Evolutionary conservation across 2,797 vertebrate genomes (phyloP).

Genomic region (Catharus ustulatus): DNA sequence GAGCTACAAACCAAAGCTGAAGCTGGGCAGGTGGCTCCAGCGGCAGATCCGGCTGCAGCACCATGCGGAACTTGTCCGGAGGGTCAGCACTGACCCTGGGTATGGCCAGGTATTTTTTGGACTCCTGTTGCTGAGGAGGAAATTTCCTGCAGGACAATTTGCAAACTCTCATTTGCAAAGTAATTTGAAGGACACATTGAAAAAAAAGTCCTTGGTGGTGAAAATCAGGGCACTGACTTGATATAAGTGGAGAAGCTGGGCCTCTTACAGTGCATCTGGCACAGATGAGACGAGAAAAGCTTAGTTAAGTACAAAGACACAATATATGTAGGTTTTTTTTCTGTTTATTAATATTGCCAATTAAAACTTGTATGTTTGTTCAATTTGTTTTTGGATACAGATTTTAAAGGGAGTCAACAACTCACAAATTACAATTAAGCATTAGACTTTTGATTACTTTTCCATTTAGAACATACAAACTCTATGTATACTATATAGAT

Average conservation of each 20-base stretch:
- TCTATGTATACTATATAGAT: neutral
- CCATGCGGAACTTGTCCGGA: neutral
- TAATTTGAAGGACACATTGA: neutral
- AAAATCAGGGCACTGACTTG: neutral
- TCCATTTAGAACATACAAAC: neutral
- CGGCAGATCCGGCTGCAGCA: neutral
- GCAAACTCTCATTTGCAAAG: neutral
- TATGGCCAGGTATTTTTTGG: neutral
- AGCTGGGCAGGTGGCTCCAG: neutral
- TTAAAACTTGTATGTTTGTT: neutral
- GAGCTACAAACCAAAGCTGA: neutral
- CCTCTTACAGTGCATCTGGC: neutral
- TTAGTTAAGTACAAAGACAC: neutral
- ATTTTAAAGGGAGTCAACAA: neutral
- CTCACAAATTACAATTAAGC: neutral
- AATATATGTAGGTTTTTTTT: neutral
- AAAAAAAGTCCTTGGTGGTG: neutral
- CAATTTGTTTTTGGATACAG: neutral
- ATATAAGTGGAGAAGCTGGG: neutral
- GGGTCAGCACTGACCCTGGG: rapidly evolving
- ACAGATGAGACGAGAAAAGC: neutral
- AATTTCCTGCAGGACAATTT: neutral
- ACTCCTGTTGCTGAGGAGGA: neutral
- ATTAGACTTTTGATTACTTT: neutral
- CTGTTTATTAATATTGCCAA: conserved; percentile 17